A percentile compares a stretch with the other conserved stretches of the same genome.
Evolutionary conservation across 2,888 invertebrate species (phyloP).

Genomic region (Rutpela maculata): DNA sequence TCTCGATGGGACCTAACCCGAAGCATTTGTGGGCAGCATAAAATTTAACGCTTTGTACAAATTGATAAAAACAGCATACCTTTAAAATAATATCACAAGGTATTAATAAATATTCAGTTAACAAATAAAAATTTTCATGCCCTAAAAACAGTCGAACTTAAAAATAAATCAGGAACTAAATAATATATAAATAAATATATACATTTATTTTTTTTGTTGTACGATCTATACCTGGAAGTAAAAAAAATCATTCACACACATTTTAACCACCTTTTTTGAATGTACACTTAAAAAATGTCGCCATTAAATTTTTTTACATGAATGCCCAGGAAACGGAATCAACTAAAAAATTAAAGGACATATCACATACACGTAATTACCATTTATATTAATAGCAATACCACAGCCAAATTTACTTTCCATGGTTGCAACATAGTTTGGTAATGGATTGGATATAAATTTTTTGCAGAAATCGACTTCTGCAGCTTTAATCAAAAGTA

Average conservation of each 20-base stretch:
- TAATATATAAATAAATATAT: constrained; percentile 36
- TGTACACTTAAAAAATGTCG: neutral
- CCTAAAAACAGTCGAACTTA: constrained; percentile 54
- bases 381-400: no score
- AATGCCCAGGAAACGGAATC: no score
- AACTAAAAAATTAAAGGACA: no score
- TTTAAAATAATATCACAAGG: constrained; percentile 62
- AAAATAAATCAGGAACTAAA: constrained; percentile 61
- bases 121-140: constrained; percentile 46
- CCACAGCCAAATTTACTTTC: no score
- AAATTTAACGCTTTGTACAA: constrained; percentile 44
- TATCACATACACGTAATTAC: no score
- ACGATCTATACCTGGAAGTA: constrained; percentile 21
- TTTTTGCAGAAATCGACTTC: no score
- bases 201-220: constrained; percentile 23
- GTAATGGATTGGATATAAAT: no score
- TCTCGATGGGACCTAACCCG: neutral
- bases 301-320: no score
- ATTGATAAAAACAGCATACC: constrained; percentile 36
- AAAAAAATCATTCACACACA: constrained; percentile 10
- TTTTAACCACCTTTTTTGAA: neutral
- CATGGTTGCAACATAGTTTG: no score
- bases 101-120: constrained; percentile 44
- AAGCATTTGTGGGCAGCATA: constrained; percentile 36
- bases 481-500: no score